Evolutionary conservation across 2,888 invertebrate species (phyloP).

Genomic region (Branchellion lobata): DNA sequence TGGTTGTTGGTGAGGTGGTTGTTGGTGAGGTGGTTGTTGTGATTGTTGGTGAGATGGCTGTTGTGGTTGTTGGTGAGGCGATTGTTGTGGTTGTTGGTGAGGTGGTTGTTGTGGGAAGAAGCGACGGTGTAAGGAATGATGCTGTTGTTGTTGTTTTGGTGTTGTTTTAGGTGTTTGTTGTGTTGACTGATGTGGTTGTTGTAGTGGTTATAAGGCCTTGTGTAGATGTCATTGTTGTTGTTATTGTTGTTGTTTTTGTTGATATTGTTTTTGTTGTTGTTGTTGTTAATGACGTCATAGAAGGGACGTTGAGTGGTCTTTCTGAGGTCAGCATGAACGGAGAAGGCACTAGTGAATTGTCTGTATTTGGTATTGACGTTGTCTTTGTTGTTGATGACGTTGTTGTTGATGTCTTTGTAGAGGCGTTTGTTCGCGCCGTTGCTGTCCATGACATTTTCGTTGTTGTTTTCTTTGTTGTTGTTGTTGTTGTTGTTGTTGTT

Average conservation of each 20-base stretch:
- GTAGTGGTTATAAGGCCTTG: background rate
- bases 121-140: too few relatives aligned
- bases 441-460: background rate
- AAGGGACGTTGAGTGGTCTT: background rate
- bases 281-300: background rate
- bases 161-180: background rate
- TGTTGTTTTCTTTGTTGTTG: too few relatives aligned
- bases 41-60: too few relatives aligned
- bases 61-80: too few relatives aligned
- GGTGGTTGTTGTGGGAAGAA: too few relatives aligned
- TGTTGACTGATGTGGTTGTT: background rate
- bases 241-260: conserved; percentile 2
- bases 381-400: background rate
- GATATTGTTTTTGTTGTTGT: background rate
- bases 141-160: background rate
- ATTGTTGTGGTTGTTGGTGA: too few relatives aligned
- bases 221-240: background rate
- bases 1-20: too few relatives aligned
- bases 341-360: too few relatives aligned
- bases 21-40: too few relatives aligned
- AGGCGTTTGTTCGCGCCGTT: background rate
- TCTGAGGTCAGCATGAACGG: too few relatives aligned
- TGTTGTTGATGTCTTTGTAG: background rate
- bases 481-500: too few relatives aligned
- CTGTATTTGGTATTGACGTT: background rate